Conservation (phyloP, 2,797 vertebrate genomes). For the Holocentrus rufus region DNA sequence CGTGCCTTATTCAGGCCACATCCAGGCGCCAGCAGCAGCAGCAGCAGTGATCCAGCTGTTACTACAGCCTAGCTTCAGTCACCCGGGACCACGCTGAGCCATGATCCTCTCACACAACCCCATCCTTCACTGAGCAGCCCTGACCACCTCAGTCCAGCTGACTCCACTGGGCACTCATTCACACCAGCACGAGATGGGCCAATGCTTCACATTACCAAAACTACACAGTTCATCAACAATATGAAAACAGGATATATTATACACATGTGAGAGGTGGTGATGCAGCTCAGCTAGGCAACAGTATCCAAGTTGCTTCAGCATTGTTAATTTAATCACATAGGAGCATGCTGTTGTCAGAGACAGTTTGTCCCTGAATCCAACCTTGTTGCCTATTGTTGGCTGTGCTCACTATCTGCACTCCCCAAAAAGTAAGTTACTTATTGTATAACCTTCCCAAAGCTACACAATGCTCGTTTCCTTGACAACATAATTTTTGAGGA, state of each 20-base stretch:
- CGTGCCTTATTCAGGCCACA: conserved; percentile 77
- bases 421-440: neutral
- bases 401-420: conserved; percentile 2
- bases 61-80: conserved; percentile 71
- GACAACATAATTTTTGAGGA: neutral
- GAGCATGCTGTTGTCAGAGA: neutral
- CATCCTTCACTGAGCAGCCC: conserved; percentile 49
- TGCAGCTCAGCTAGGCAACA: neutral
- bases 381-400: neutral
- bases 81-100: conserved; percentile 66
- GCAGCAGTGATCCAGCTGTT: conserved; percentile 77
- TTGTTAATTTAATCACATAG: neutral
- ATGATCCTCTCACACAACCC: conserved; percentile 41
- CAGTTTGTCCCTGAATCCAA: neutral
- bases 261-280: neutral
- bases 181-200: conserved; percentile 3
- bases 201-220: neutral
- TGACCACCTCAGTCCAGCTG: conserved; percentile 38
- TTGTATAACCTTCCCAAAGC: neutral
- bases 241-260: neutral
- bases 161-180: conserved; percentile 11
- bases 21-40: conserved; percentile 71
- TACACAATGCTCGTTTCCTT: neutral
- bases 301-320: neutral
- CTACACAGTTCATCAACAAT: neutral